Evolutionary conservation across 2,888 invertebrate species (phyloP).

Genomic region (Drosophila longiperda): DNA sequence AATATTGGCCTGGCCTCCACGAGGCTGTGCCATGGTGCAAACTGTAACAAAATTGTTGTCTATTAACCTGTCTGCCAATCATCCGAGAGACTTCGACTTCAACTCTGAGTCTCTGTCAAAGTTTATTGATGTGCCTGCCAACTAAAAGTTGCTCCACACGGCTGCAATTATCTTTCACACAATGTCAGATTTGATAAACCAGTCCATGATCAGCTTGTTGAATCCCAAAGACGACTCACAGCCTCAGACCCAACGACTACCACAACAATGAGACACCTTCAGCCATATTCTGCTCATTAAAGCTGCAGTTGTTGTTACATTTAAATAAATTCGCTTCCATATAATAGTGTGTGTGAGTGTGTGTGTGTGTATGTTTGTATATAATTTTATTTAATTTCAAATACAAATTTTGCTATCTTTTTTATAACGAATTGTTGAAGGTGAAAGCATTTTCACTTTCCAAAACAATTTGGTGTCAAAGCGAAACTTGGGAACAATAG

Average conservation of each 20-base stretch:
- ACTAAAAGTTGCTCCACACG: slow-evolving; percentile 38
- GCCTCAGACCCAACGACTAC: slow-evolving; percentile 24
- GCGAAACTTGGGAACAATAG: slow-evolving; percentile 70
- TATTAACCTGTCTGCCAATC: slow-evolving; percentile 30
- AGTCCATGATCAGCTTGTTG: slow-evolving; percentile 25
- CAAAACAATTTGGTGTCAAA: slow-evolving; percentile 75
- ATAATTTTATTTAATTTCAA: slow-evolving; percentile 59
- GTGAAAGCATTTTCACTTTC: slow-evolving; percentile 83
- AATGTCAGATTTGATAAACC: slow-evolving; percentile 21
- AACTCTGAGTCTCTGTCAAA: slow-evolving; percentile 58
- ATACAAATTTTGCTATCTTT: slow-evolving; percentile 43
- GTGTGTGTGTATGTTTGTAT: slow-evolving; percentile 23
- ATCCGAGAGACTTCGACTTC: slow-evolving; percentile 1
- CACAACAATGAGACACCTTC: slow-evolving; percentile 47
- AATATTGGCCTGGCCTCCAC: slow-evolving; percentile 28
- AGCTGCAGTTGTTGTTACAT: slow-evolving; percentile 11
- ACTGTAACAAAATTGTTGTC: slow-evolving; percentile 51
- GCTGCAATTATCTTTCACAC: slow-evolving; percentile 43
- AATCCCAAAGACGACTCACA: slow-evolving; percentile 14
- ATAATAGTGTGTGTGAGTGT: slow-evolving; percentile 9
- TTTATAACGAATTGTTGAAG: slow-evolving; percentile 75
- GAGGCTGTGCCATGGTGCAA: slow-evolving; percentile 33
- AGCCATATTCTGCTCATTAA: slow-evolving; percentile 34
- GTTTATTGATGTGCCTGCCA: slow-evolving; percentile 73
- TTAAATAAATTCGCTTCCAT: slow-evolving; percentile 30